These are phyloP conservation scores for Drosophila kanekoi DNA, from an alignment of 2,888 invertebrate genomes.

Conservation along the genomic window DNA sequence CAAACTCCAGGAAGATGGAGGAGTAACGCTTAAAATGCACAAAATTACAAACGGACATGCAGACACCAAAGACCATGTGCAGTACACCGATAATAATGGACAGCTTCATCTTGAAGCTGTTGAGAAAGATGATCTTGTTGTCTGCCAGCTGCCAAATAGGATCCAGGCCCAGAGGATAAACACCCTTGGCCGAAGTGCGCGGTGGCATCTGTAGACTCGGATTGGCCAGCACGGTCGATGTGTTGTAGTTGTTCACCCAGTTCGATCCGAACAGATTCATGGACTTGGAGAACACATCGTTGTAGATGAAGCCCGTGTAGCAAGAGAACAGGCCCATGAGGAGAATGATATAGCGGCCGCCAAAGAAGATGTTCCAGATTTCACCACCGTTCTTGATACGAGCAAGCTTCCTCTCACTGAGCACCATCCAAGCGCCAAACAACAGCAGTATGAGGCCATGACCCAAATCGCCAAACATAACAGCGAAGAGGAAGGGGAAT, in stretches of 20 bases:
- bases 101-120: conserved; percentile 98
- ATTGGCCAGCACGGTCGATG: conserved; percentile 86
- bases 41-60: conserved; percentile 92
- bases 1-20: conserved; percentile 92
- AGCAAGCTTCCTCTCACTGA: conserved; percentile 91
- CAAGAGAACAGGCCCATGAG: conserved; percentile 99
- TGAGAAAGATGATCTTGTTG: conserved; percentile 97
- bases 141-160: conserved; percentile 91
- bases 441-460: conserved; percentile 94
- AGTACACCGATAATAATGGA: conserved; percentile 96
- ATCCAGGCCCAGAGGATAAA: conserved; percentile 93
- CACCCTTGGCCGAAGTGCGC: conserved; percentile 84
- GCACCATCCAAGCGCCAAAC: conserved; percentile 94
- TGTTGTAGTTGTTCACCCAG: conserved; percentile 89
- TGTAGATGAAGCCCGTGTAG: conserved; percentile 99
- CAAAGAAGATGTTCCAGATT: conserved; percentile 99
- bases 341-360: conserved; percentile 98
- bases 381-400: conserved; percentile 91
- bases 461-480: conserved; percentile 98
- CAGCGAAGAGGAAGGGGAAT: conserved; percentile 97
- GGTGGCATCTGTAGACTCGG: conserved; percentile 89
- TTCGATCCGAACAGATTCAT: conserved; percentile 96
- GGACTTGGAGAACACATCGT: conserved; percentile 98
- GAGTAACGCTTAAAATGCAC: conserved; percentile 90
- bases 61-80: conserved; percentile 98